A percentile compares a stretch with the other conserved stretches of the same genome.
Evolutionary conservation across 2,113 vertebrate genomes (phyloP).

Genomic region (Cyphomyrus discorhynchus): DNA sequence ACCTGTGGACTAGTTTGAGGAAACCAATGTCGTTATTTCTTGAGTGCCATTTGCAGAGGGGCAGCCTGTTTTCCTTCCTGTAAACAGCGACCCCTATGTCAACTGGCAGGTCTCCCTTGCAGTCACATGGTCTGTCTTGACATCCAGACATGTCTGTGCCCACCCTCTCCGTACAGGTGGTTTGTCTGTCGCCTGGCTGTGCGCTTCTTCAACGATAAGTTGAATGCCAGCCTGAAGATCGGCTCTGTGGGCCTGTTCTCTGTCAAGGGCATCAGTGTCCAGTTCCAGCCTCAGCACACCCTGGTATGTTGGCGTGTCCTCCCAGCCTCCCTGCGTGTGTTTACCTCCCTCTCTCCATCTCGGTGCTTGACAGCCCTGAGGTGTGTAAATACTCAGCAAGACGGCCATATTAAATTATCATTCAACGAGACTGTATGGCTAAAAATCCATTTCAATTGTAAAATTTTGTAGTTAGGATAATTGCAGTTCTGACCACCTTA

Average conservation of each 20-base stretch:
- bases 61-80: not conserved
- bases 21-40: not conserved
- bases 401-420: not conserved
- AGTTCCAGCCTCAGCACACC: slow-evolving; percentile 81
- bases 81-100: not conserved
- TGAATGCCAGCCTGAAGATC: slow-evolving; percentile 82
- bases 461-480: not conserved
- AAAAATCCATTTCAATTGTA: not conserved
- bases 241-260: slow-evolving; percentile 82
- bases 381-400: not conserved
- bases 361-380: not conserved
- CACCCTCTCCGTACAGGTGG: slow-evolving; percentile 56
- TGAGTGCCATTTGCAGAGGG: not conserved
- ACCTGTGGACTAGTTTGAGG: not conserved
- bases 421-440: not conserved
- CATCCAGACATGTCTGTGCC: not conserved
- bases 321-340: not conserved
- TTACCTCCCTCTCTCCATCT: not conserved
- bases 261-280: slow-evolving; percentile 79
- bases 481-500: not conserved
- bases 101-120: not conserved
- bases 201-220: slow-evolving; percentile 70
- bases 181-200: slow-evolving; percentile 70
- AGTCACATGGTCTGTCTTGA: not conserved
- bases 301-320: slow-evolving; percentile 66